These are phyloP conservation scores for Apeira syringaria DNA, from an alignment of 2,888 invertebrate genomes.

Conservation along the genomic window DNA sequence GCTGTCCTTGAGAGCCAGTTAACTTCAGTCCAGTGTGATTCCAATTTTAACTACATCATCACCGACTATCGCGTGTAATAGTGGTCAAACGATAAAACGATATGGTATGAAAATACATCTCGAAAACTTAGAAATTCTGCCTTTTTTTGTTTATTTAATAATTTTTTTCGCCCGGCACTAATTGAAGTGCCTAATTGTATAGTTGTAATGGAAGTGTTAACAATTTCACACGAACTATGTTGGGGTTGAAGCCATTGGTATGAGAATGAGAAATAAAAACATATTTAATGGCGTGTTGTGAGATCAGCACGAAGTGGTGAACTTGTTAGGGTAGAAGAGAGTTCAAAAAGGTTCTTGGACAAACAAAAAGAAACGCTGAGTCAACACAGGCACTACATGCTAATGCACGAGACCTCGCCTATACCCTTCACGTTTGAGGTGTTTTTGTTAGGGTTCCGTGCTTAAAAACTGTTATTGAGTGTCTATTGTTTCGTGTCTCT, in stretches of 20 bases:
- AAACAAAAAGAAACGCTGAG: conserved; percentile 63
- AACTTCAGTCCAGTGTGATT: too few species aligned
- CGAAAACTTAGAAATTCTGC: too few species aligned
- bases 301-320: conserved; percentile 45
- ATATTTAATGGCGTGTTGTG: conserved; percentile 31
- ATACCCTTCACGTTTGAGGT: conserved; percentile 25
- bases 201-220: neutral
- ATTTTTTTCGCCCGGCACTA: too few species aligned
- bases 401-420: conserved; percentile 59
- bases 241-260: too few species aligned
- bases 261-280: conserved; percentile 33
- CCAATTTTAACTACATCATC: too few species aligned
- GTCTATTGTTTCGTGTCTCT: too few species aligned
- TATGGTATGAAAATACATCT: too few species aligned
- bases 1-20: too few species aligned
- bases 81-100: too few species aligned
- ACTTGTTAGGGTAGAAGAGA: conserved; percentile 53
- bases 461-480: neutral
- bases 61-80: too few species aligned
- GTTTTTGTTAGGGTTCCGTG: conserved; percentile 7
- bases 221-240: neutral
- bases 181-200: conserved; percentile 14
- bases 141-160: conserved; percentile 33
- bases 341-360: conserved; percentile 60
- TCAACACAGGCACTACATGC: conserved; percentile 62